phyloP scores from a whole-genome alignment of 2,888 invertebrate genomes.

The Reticulitermes lucifugus region DNA sequence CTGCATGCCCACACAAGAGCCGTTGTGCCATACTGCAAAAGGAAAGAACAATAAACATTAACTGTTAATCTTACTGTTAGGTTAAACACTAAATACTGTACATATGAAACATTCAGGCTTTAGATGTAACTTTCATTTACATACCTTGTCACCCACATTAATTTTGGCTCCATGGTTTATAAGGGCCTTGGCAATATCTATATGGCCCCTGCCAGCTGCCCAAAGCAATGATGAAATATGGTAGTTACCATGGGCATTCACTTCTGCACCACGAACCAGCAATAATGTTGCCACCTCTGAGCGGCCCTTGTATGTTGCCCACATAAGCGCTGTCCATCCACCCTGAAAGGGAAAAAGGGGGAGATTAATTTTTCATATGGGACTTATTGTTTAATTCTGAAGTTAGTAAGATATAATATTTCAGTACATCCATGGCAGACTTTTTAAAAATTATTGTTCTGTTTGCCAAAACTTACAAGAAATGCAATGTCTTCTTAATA shows the following conservation, averaged over 20 bases:
- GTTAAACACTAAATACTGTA: background rate
- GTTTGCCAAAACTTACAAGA: too few species aligned
- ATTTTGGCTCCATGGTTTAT: constrained; percentile 91
- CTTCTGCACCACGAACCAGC: constrained; percentile 89
- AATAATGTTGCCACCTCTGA: constrained; percentile 78
- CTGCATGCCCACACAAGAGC: constrained; percentile 97
- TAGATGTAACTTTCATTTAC: background rate
- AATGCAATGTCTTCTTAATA: too few species aligned
- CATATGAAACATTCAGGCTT: background rate
- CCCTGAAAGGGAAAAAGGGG: constrained; percentile 73
- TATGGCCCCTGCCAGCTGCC: constrained; percentile 94
- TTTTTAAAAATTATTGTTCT: too few species aligned
- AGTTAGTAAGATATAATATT: background rate
- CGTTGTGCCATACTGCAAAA: constrained; percentile 87
- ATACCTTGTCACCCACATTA: constrained; percentile 91
- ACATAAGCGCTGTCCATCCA: constrained; percentile 97
- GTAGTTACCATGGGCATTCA: constrained; percentile 95
- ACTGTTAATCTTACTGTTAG: background rate
- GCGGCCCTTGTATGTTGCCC: constrained; percentile 94
- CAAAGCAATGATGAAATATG: constrained; percentile 93
- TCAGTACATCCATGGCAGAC: too few species aligned
- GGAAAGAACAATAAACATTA: background rate
- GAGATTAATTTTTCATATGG: background rate
- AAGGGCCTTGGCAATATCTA: constrained; percentile 85
- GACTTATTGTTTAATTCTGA: background rate